Evolutionary conservation across 2,113 vertebrate species (phyloP).

Genomic region (Aramus guarauna): DNA sequence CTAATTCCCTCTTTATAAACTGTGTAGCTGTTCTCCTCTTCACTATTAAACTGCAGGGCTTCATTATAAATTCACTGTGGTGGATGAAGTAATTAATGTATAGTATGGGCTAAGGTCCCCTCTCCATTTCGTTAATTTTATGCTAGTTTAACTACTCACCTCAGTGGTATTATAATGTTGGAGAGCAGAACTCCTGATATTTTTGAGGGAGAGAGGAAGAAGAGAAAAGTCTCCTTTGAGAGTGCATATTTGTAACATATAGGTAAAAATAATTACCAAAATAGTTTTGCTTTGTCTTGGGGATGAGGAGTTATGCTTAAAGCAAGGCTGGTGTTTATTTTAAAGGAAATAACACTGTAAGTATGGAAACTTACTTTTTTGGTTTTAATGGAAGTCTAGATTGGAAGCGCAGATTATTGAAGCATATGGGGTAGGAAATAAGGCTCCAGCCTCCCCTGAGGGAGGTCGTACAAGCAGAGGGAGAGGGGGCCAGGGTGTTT

Average conservation of each 20-base stretch:
- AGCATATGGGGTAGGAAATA: not conserved
- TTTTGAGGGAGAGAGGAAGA: rapidly evolving
- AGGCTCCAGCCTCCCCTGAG: not conserved
- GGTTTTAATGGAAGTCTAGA: not conserved
- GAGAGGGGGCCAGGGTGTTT: not conserved
- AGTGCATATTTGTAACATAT: not conserved
- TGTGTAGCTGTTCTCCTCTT: not conserved
- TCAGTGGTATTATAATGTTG: not conserved
- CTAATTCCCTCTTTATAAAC: not conserved
- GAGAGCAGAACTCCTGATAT: not conserved
- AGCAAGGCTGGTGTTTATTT: not conserved
- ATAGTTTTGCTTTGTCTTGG: not conserved
- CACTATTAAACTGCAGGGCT: not conserved
- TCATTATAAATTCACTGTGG: not conserved
- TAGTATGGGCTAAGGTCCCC: not conserved
- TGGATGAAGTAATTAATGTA: not conserved
- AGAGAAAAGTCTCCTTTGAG: not conserved
- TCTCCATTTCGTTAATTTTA: not conserved
- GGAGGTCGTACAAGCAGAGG: not conserved
- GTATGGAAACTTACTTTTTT: not conserved
- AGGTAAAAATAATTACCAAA: not conserved
- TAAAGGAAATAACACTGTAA: not conserved
- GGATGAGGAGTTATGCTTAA: not conserved
- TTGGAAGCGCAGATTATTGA: not conserved
- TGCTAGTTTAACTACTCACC: not conserved